Evolutionary conservation across 2,113 vertebrate genomes (phyloP).

Genomic region (Cyrtonyx montezumae): DNA sequence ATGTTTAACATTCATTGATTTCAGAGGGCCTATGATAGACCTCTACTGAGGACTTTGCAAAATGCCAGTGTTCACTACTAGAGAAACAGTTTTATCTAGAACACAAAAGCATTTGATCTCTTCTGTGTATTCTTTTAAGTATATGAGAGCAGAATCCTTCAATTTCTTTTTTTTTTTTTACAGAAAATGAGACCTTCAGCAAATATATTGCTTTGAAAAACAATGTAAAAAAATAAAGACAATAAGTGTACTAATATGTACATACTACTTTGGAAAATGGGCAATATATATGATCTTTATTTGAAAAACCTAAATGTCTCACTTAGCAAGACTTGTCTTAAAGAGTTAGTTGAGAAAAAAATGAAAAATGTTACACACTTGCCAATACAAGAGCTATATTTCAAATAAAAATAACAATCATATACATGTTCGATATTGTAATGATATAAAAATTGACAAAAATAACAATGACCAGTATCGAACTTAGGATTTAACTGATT

Average conservation of each 20-base stretch:
- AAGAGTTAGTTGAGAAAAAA: conserved; percentile 13
- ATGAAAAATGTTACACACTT: conserved; percentile 24
- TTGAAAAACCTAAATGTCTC: conserved; percentile 11
- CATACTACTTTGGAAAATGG: not conserved
- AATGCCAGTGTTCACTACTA: not conserved
- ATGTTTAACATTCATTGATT: not conserved
- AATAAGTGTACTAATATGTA: not conserved
- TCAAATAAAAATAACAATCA: conserved; percentile 64
- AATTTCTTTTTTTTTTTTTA: not conserved
- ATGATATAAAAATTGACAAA: conserved; percentile 23
- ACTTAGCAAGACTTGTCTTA: not conserved
- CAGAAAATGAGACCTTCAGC: not conserved
- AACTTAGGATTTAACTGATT: conserved; percentile 27
- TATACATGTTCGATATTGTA: conserved; percentile 48
- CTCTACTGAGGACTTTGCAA: not conserved
- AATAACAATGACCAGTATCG: conserved; percentile 41
- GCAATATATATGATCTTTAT: not conserved
- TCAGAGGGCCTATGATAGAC: not conserved
- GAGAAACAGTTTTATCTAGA: not conserved
- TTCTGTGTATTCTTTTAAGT: not conserved
- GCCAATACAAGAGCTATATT: conserved; percentile 12
- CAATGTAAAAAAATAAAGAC: not conserved
- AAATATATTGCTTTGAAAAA: conserved; percentile 2
- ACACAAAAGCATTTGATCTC: not conserved
- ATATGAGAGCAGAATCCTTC: not conserved